Conservation (phyloP, 2,797 vertebrate species). For the Anas bernieri region DNA sequence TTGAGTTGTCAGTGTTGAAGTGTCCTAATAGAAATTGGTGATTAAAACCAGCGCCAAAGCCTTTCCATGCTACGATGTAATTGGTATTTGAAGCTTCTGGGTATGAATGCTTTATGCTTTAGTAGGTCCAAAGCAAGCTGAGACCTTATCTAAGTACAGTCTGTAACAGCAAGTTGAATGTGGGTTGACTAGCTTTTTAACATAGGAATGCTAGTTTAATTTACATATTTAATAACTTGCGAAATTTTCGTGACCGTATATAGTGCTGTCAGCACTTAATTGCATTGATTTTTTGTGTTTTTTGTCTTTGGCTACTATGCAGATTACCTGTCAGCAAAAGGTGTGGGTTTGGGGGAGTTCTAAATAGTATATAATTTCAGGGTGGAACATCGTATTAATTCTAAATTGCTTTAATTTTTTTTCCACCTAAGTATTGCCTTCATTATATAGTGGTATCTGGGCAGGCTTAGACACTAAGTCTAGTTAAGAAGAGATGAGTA, state of each 20-base stretch:
- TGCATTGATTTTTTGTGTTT: background rate
- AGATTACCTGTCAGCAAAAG: background rate
- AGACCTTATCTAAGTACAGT: rapidly evolving
- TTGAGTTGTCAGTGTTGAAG: background rate
- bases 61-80: background rate
- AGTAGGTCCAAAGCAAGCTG: background rate
- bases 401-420: background rate
- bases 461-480: background rate
- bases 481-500: background rate
- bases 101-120: rapidly evolving
- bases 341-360: background rate
- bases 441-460: background rate
- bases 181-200: background rate
- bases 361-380: rapidly evolving
- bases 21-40: background rate
- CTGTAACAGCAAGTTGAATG: background rate
- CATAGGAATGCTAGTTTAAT: background rate
- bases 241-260: rapidly evolving
- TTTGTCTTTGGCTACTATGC: background rate
- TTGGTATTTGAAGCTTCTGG: background rate
- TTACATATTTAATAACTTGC: background rate
- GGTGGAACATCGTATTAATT: rapidly evolving
- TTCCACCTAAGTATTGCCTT: background rate
- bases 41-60: background rate
- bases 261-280: background rate